These are phyloP conservation scores for Ochotona princeps DNA, from an alignment of 2,113 vertebrate species.

Conservation along the genomic window DNA sequence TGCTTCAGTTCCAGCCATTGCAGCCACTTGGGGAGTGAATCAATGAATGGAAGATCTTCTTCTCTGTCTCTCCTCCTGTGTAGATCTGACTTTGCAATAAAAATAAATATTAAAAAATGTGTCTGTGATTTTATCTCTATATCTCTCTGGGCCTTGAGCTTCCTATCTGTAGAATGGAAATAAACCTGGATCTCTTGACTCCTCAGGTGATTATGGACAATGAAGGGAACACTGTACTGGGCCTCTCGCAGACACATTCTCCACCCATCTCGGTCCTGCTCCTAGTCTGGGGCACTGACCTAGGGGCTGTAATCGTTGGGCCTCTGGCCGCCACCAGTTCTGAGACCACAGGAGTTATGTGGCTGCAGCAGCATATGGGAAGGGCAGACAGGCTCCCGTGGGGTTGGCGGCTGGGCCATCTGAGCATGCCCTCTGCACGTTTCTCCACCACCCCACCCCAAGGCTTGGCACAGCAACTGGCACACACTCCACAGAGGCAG, in stretches of 20 bases:
- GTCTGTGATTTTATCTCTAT: background rate
- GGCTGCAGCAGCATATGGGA: background rate
- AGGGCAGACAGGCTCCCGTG: background rate
- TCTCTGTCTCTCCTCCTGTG: no score
- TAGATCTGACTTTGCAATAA: no score
- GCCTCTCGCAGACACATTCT: background rate
- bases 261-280: background rate
- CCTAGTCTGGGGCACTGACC: no score
- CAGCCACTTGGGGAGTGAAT: no score
- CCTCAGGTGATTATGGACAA: background rate
- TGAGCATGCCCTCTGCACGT: background rate
- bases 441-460: fast-evolving
- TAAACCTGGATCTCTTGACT: background rate
- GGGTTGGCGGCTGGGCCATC: no score
- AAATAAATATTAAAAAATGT: background rate
- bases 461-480: background rate
- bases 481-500: fast-evolving
- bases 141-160: background rate
- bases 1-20: no score
- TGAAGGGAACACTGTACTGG: background rate
- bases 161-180: background rate
- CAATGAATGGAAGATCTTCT: no score
- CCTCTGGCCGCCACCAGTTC: background rate
- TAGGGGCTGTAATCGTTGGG: background rate
- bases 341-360: background rate